These are phyloP conservation scores for Threskiornis aethiopicus DNA, from an alignment of 2,797 vertebrate species.

Conservation along the genomic window DNA sequence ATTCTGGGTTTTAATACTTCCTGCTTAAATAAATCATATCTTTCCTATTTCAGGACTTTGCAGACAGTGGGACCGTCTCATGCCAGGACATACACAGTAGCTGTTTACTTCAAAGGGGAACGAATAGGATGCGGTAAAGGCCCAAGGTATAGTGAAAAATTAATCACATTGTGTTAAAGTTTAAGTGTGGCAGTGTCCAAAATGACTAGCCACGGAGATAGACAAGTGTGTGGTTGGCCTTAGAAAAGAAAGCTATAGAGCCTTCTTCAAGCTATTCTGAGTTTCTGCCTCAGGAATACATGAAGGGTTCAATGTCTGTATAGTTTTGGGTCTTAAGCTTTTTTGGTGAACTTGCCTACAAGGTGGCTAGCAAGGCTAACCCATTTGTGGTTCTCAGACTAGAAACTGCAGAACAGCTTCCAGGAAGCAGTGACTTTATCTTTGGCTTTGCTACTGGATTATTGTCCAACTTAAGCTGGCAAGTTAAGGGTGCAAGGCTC, in stretches of 20 bases:
- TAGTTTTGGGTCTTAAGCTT: not conserved
- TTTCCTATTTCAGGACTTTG: slow-evolving; percentile 84
- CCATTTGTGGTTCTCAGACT: not conserved
- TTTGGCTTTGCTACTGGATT: not conserved
- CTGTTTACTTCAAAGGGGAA: slow-evolving; percentile 98
- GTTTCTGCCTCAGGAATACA: not conserved
- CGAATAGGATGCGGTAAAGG: slow-evolving; percentile 97
- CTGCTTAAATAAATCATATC: not conserved
- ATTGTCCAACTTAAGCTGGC: not conserved
- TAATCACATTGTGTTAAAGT: not conserved
- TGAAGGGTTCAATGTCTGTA: not conserved
- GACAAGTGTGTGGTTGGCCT: not conserved
- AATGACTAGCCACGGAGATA: not conserved
- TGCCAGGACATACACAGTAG: slow-evolving; percentile 94
- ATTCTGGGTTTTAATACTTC: not conserved
- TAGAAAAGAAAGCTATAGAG: not conserved
- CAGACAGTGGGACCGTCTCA: slow-evolving; percentile 97
- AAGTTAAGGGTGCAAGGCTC: not conserved
- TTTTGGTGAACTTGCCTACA: not conserved
- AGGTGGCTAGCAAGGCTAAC: not conserved
- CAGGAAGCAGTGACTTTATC: not conserved
- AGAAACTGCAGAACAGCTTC: not conserved
- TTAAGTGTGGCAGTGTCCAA: not conserved
- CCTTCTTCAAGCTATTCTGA: not conserved
- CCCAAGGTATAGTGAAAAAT: slow-evolving; percentile 85